These are phyloP conservation scores for Drosophila ustulata DNA, from an alignment of 2,888 invertebrate species.

Conservation along the genomic window DNA sequence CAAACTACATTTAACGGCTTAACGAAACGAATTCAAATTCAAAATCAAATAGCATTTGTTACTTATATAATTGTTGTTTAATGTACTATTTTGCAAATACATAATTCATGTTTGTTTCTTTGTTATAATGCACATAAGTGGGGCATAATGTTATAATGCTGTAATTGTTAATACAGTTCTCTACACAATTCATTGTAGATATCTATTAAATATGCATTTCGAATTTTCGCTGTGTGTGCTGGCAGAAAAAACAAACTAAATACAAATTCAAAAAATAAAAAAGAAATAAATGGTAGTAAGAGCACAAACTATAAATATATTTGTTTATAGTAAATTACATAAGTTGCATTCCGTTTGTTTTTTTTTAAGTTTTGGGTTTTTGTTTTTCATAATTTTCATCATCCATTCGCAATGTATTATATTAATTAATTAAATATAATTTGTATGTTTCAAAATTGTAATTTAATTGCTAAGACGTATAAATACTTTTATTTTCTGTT, in stretches of 20 bases:
- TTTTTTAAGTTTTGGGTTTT: conserved; percentile 32
- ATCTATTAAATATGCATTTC: conserved; percentile 46
- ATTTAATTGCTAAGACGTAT: conserved; percentile 76
- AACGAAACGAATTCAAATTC: not conserved
- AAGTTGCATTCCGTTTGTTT: conserved; percentile 46
- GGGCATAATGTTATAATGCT: conserved; percentile 37
- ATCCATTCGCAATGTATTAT: conserved; percentile 61
- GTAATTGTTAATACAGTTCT: conserved; percentile 42
- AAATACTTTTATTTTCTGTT: conserved; percentile 71
- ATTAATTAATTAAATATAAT: conserved; percentile 74
- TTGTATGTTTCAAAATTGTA: conserved; percentile 73
- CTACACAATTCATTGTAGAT: conserved; percentile 38
- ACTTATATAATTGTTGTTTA: conserved; percentile 66
- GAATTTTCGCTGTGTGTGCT: conserved; percentile 38
- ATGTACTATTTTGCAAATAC: conserved; percentile 71
- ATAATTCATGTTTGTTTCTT: conserved; percentile 45
- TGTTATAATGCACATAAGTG: conserved; percentile 66
- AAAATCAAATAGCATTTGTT: conserved; percentile 17
- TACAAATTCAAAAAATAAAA: conserved; percentile 19
- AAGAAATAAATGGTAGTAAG: conserved; percentile 47
- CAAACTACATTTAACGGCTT: not conserved
- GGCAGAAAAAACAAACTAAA: conserved; percentile 17
- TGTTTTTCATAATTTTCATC: conserved; percentile 40
- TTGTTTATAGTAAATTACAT: conserved; percentile 67
- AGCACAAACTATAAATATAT: conserved; percentile 74